Evolutionary conservation across 2,888 invertebrate species (phyloP).

Genomic region (Lasius platythorax): DNA sequence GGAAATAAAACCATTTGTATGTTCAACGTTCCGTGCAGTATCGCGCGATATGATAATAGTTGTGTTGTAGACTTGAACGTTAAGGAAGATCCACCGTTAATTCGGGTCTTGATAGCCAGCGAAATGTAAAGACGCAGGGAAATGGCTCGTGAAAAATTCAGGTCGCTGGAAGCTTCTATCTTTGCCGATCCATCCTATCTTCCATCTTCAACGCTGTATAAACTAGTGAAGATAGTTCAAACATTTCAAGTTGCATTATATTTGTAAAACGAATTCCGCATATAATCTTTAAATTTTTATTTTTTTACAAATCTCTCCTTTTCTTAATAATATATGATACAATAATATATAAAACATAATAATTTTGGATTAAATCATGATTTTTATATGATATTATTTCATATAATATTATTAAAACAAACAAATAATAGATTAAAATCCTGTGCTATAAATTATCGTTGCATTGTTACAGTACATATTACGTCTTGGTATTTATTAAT

Average conservation of each 20-base stretch:
- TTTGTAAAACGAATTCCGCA: neutral
- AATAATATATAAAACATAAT: neutral
- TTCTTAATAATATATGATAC: neutral
- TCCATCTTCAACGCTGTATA: neutral
- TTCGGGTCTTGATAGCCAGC: constrained; percentile 57
- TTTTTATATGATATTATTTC: neutral
- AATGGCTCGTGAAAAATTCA: constrained; percentile 73
- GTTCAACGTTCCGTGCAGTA: constrained; percentile 71
- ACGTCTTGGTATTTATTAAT: neutral
- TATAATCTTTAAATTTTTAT: neutral
- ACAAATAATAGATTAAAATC: neutral
- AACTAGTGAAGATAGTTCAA: constrained; percentile 36
- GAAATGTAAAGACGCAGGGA: constrained; percentile 60
- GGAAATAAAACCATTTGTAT: constrained; percentile 76
- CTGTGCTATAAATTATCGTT: neutral
- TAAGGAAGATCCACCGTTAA: constrained; percentile 68
- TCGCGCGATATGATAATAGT: constrained; percentile 71
- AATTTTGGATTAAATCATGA: neutral
- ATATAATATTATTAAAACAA: neutral
- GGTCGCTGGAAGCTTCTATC: constrained; percentile 35
- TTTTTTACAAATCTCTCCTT: neutral
- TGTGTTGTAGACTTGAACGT: constrained; percentile 55
- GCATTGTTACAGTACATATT: neutral
- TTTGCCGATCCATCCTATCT: constrained; percentile 45
- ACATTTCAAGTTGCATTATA: neutral